phyloP scores from a whole-genome alignment of 53 echinoderm and acorn worm species.

The Echinometra lucunter region DNA sequence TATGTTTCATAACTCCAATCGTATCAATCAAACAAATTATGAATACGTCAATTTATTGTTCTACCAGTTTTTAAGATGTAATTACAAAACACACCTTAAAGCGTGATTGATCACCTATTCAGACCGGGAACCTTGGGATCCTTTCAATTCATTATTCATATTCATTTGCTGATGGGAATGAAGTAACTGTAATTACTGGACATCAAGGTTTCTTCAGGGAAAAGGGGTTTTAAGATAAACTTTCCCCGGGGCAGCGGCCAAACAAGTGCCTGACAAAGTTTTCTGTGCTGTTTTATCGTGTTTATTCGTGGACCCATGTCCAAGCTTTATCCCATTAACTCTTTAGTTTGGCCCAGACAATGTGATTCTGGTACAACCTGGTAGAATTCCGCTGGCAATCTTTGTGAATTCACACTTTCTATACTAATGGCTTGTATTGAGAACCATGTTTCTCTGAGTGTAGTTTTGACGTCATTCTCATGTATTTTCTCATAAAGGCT shows the following conservation, averaged over 20 bases:
- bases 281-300: neutral
- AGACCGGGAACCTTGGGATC: neutral
- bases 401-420: neutral
- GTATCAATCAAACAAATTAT: neutral
- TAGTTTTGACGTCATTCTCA: constrained; percentile 7
- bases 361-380: neutral
- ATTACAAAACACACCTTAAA: neutral
- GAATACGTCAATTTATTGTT: neutral
- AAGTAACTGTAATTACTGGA: neutral
- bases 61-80: neutral
- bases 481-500: neutral
- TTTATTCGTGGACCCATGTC: no score
- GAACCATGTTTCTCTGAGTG: neutral
- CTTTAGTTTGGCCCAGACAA: neutral
- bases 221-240: neutral
- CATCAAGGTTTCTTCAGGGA: neutral
- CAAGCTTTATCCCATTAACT: no score
- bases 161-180: neutral
- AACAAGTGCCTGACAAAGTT: constrained; percentile 17
- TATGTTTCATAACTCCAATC: neutral
- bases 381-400: neutral
- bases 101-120: neutral
- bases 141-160: neutral
- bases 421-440: neutral
- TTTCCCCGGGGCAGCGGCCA: constrained; percentile 6